Percentiles rank a stretch among this genome's conserved stretches.
Evolutionary conservation across 2,113 vertebrate species (phyloP).

Genomic region (Chaenocephalus aceratus): DNA sequence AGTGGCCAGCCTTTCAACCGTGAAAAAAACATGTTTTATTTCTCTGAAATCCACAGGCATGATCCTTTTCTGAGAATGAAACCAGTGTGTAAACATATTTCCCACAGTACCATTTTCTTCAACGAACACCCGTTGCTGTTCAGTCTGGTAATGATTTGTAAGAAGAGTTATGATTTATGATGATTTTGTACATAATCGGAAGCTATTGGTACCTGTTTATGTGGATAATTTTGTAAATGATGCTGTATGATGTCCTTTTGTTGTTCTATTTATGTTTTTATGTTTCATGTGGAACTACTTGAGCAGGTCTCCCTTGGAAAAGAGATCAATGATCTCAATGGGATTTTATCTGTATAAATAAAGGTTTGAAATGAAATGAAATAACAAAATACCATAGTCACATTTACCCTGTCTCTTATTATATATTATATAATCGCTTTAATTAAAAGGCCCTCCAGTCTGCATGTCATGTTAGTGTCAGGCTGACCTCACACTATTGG

Average conservation of each 20-base stretch:
- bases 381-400: neutral
- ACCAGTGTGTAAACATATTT: conserved; percentile 20
- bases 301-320: too few species aligned
- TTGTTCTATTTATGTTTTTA: too few species aligned
- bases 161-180: neutral
- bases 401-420: neutral
- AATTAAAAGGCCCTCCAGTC: too few species aligned
- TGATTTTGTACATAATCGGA: neutral
- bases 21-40: conserved; percentile 29
- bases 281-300: too few species aligned
- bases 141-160: neutral
- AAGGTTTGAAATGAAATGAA: too few species aligned
- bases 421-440: neutral
- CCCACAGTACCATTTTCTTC: conserved; percentile 12
- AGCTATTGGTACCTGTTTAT: too few species aligned
- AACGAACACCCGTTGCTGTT: neutral
- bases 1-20: conserved; percentile 20
- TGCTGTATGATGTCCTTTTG: too few species aligned
- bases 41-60: conserved; percentile 38
- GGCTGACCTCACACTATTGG: neutral
- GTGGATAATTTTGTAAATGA: too few species aligned
- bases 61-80: conserved; percentile 47
- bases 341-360: too few species aligned
- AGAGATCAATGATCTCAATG: too few species aligned
- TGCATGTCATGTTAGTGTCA: neutral